Percentiles rank a stretch among this genome's conserved stretches.
Conservation (phyloP, 2,797 vertebrate species). For the Diplodus puntazzo region DNA sequence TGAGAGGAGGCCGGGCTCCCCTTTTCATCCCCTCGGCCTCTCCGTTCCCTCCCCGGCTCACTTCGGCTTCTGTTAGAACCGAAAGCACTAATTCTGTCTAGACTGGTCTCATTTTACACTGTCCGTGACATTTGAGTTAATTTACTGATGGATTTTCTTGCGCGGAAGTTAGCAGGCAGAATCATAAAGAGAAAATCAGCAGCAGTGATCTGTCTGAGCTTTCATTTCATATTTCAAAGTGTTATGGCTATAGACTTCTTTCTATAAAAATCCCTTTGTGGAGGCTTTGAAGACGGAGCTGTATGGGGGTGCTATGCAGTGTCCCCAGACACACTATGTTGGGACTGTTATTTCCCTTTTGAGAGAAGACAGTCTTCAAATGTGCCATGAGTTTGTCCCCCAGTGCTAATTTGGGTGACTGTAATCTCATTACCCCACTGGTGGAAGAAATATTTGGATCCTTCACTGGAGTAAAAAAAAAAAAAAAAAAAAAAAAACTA, state of each 20-base stretch:
- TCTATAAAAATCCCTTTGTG: slow-evolving; percentile 11
- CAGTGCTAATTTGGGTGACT: not conserved
- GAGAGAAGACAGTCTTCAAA: not conserved
- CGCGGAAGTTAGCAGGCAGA: slow-evolving; percentile 29
- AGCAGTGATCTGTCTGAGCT: slow-evolving; percentile 16
- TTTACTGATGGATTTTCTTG: slow-evolving; percentile 35
- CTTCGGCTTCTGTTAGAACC: slow-evolving; percentile 39
- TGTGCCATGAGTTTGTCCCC: not conserved
- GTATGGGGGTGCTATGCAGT: no score
- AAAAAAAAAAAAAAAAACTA: no score
- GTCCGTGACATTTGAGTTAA: slow-evolving; percentile 42
- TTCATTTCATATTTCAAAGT: slow-evolving; percentile 29
- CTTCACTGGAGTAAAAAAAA: no score
- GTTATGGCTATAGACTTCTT: not conserved
- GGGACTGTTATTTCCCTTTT: slow-evolving; percentile 7
- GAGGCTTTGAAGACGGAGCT: not conserved
- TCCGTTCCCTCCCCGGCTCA: slow-evolving; percentile 15
- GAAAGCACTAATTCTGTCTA: slow-evolving; percentile 31
- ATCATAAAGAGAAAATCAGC: slow-evolving; percentile 13
- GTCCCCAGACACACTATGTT: not conserved
- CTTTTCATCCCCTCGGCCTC: slow-evolving; percentile 22
- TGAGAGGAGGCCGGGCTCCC: slow-evolving; percentile 31
- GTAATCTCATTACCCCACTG: not conserved
- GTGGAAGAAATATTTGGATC: no score
- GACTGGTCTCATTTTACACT: slow-evolving; percentile 40